Base-by-base conservation (phyloP, 2,888 invertebrate genomes). In the Nephrotoma appendiculata region DNA sequence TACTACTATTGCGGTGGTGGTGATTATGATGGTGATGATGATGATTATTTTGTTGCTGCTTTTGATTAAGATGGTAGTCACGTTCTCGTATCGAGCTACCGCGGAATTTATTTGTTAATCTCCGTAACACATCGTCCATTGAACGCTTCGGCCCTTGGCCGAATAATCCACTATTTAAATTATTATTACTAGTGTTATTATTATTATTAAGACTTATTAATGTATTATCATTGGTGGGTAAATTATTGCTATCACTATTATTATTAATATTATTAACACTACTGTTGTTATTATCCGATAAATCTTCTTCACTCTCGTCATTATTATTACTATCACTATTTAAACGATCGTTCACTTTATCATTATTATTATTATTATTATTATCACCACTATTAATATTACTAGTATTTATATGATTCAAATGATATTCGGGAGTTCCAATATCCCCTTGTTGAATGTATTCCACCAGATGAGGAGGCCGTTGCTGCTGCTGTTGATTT, bases 41-140 rank as follows among this genome's bases (percentile, higher is more conserved):
- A 87, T 52, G 88, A 42, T 85, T 84, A 86, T 86, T 57, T 52
- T n/a, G 86, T 87, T 86, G 44, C 83, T 52, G 86, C 84, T 87
- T 88, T 86, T 86, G 87, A 5, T 84, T 12, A 84, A 2, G 42
- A n/a, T 42, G 42, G 19, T 71, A 71, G 43, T 84, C 84, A 84
- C 95, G 95, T 89, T 95, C 94, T 88, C 95, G 94, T 88, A 95
- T 93, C 71, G 95, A 95, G 90, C 95, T 95, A 91, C 94, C 95
- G 91, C 95, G 95, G 94, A 96, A 96, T 92, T 97, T 97, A 88
- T 96, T 96, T 88, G 96, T 97, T 89, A 96, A 93, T 91, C 96
- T 94, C 92, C 96, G 96, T 86, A 97, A 93, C 84, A 98, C 97
- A 92, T 97, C 97, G 92, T 98, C 97, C 97, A 98, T 97, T 88